Percentiles rank a stretch among this genome's conserved stretches.
These are phyloP conservation scores for Heliconius nattereri DNA, from an alignment of 1,140 invertebrate species.

Conservation along the genomic window DNA sequence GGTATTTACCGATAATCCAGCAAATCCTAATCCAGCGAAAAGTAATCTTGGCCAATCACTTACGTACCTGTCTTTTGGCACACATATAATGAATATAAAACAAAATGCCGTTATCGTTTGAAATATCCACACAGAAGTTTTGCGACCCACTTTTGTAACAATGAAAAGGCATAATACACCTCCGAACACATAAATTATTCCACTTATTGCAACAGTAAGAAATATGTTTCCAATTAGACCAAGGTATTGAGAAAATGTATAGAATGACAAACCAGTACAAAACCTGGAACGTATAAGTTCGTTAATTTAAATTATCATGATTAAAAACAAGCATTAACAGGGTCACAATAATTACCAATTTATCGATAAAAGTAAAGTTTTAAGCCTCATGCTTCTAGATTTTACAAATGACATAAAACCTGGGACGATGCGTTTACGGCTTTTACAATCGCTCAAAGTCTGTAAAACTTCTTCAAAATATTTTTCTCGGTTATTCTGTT, in stretches of 20 bases:
- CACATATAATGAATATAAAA: constrained; percentile 82
- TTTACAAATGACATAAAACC: constrained; percentile 62
- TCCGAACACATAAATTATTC: constrained; percentile 84
- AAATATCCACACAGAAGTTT: constrained; percentile 82
- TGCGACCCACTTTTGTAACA: constrained; percentile 84
- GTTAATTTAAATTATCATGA: neutral
- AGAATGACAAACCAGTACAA: constrained; percentile 86
- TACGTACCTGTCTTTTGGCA: constrained; percentile 67
- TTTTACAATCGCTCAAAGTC: constrained; percentile 47
- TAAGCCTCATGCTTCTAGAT: constrained; percentile 84
- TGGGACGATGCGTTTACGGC: constrained; percentile 37
- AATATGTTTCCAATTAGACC: constrained; percentile 87
- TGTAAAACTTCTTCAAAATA: constrained; percentile 66
- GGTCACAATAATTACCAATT: constrained; percentile 83
- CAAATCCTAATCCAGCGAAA: constrained; percentile 69
- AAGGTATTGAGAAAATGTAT: constrained; percentile 87
- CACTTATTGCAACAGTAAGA: constrained; percentile 85
- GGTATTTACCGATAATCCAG: constrained; percentile 72
- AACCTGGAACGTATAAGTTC: constrained; percentile 78
- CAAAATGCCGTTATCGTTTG: constrained; percentile 83
- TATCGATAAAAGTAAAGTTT: constrained; percentile 85
- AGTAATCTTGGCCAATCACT: constrained; percentile 69
- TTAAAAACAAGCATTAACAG: neutral
- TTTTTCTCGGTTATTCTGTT: constrained; percentile 67
- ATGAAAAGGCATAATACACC: constrained; percentile 84